Evolutionary conservation across 2,113 vertebrate species (phyloP).

Genomic region (Nerophis lumbriciformis): DNA sequence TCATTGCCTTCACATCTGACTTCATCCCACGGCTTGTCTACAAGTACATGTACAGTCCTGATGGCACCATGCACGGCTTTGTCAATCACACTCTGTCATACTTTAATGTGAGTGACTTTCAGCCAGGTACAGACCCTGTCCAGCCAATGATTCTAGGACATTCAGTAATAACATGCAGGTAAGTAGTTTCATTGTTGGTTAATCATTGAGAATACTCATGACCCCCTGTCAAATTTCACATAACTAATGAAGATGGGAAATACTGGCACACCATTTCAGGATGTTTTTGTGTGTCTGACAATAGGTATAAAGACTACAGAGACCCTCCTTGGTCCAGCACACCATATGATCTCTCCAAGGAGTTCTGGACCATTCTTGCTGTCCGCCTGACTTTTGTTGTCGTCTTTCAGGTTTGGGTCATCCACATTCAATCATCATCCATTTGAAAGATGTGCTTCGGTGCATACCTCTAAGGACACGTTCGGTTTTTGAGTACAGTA

Average conservation of each 20-base stretch:
- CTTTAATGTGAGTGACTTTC: conserved; percentile 93
- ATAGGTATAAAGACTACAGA: conserved; percentile 94
- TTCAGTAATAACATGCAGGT: conserved; percentile 89
- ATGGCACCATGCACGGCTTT: conserved; percentile 92
- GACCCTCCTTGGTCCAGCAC: conserved; percentile 86
- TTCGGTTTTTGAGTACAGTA: too few species aligned
- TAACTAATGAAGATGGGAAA: background rate
- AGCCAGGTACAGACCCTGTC: conserved; percentile 77
- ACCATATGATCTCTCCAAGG: conserved; percentile 89
- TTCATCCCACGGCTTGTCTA: conserved; percentile 98
- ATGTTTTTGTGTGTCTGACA: background rate
- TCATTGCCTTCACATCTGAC: conserved; percentile 97
- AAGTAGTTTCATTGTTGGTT: conserved; percentile 12
- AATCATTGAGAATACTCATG: background rate
- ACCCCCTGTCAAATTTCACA: too few species aligned
- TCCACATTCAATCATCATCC: background rate
- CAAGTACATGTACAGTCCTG: conserved; percentile 89
- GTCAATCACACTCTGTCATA: conserved; percentile 89
- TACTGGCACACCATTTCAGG: background rate
- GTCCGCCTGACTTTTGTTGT: conserved; percentile 90
- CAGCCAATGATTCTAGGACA: conserved; percentile 80
- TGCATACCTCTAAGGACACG: too few species aligned
- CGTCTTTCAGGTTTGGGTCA: conserved; percentile 84
- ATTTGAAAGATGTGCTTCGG: background rate
- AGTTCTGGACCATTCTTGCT: conserved; percentile 93